Evolutionary conservation across 1,140 invertebrate species (phyloP), one percentile per base, ranked within the genome.

Genomic region (Drosophila pachea): DNA sequence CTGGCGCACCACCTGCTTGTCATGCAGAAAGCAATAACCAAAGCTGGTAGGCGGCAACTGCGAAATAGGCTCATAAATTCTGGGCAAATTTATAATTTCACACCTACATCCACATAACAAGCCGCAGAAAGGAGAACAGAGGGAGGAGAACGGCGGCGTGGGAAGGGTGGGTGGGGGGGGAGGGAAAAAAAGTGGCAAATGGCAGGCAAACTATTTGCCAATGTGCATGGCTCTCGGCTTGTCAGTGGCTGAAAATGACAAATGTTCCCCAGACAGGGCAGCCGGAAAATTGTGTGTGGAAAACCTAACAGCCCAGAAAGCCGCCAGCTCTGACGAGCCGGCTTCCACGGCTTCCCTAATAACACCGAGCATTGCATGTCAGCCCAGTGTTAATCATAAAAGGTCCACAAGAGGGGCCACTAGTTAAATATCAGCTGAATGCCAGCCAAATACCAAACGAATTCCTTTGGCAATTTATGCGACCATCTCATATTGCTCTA

Each of bases 341-440:
- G n/a, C n/a, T n/a, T n/a, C n/a, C 32, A n/a, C 6, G 33, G 62
- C 54, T 59, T 54, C 56, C 54, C 68, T 84, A 84, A 84, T 83
- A 79, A 79, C 76, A 84, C 63, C 72, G 56, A 62, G 59, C 79
- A 69, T 83, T 84, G 78, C 78, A 83, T 83, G 78, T 84, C 84
- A 73, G 72, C 76, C 66, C 50, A 83, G 60, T 84, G 79, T 83
- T 83, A 83, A 83, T 83, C 78, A 83, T 83, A 83, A 73, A 79
- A 73, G 78, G 72, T 58, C n/a, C 48, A 53, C 48, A 47, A 61
- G 61, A 43, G 47, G 38, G 47, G 62, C 12, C 47, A 5, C 4
- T 22, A 8, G 22, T 16, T 47, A 35, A 58, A 56, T 7, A 7
- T 49, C 5, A 43, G 4, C 12, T 6, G 6, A 33, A 11, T 29